Conservation (phyloP, 2,888 invertebrate species). For the Chydorus sphaericus region DNA sequence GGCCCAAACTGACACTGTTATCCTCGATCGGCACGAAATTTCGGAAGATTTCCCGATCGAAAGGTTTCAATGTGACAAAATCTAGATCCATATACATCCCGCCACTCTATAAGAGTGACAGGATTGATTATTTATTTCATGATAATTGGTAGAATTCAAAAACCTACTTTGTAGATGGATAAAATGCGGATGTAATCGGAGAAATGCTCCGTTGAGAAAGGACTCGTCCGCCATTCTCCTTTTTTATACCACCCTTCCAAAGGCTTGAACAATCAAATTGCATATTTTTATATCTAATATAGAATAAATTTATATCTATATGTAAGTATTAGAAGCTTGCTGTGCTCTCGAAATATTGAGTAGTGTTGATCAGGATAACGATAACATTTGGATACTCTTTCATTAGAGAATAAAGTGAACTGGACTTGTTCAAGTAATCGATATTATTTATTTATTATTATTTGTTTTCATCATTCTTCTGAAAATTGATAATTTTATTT, state of each 20-base stretch:
- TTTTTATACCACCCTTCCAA: background rate
- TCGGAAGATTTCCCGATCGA: background rate
- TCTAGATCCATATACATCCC: conserved; percentile 10
- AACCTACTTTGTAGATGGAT: background rate
- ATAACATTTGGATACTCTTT: background rate
- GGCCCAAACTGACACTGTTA: no score
- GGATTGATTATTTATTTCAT: no score
- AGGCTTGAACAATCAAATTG: background rate
- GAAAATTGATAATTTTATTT: no score
- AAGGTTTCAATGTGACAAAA: background rate
- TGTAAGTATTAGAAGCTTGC: background rate
- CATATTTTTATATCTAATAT: background rate
- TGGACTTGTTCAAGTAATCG: background rate
- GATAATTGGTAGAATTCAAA: no score
- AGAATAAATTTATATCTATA: background rate
- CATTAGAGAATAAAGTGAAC: background rate
- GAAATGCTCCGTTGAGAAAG: background rate
- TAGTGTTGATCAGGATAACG: background rate
- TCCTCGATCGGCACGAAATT: background rate
- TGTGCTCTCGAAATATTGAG: background rate
- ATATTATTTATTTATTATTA: no score
- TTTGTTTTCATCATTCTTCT: no score
- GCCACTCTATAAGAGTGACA: no score
- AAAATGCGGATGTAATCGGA: conserved; percentile 8
- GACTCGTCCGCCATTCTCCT: conserved; percentile 5